Conservation (phyloP, 2,113 vertebrate species). For the Corythoichthys haematopterus region DNA sequence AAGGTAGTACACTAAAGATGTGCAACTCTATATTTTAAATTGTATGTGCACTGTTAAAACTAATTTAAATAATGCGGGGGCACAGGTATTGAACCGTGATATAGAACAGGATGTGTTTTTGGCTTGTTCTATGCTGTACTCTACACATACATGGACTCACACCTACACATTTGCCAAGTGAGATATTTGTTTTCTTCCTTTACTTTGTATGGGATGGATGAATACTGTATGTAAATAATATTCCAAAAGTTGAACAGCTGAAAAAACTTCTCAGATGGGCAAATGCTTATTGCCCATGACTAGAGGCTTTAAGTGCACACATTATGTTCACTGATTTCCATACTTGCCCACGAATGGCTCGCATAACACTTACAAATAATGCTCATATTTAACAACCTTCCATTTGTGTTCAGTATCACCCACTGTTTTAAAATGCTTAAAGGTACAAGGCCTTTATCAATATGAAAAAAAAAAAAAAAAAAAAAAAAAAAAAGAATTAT, state of each 20-base stretch:
- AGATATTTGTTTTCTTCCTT: background rate
- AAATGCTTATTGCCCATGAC: slow-evolving; percentile 1
- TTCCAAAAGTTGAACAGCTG: slow-evolving; percentile 2
- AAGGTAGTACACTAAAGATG: background rate
- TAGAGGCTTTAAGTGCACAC: background rate
- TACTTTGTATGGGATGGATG: background rate
- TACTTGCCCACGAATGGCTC: background rate
- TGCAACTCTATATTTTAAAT: background rate
- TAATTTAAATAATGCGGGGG: background rate
- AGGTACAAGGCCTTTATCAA: too few relatives aligned
- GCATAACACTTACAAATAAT: background rate
- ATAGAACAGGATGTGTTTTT: background rate
- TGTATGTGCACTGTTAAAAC: background rate
- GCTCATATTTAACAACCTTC: background rate
- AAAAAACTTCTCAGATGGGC: background rate
- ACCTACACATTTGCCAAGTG: background rate
- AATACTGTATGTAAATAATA: background rate
- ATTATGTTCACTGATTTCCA: background rate
- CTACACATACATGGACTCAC: background rate
- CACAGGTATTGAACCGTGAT: background rate
- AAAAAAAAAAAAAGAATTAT: too few relatives aligned
- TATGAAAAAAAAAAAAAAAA: too few relatives aligned
- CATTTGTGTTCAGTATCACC: background rate
- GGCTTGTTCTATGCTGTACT: background rate
- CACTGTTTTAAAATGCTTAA: background rate